phyloP scores from a whole-genome alignment of 2,888 invertebrate species.

The Hyposoter didymator region DNA sequence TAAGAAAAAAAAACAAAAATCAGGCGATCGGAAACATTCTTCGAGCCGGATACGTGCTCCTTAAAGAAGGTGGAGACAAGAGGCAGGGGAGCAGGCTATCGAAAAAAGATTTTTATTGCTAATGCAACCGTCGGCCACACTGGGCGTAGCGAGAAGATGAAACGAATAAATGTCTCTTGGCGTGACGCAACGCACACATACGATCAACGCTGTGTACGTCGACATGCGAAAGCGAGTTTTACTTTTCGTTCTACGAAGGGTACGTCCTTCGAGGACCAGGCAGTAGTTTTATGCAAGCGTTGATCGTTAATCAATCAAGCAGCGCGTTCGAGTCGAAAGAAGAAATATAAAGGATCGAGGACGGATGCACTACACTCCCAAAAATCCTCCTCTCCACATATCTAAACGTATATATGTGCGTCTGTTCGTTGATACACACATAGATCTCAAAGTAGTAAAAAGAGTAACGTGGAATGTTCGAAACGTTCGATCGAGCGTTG shows the following conservation, averaged over 20 bases:
- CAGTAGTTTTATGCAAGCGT: constrained; percentile 78
- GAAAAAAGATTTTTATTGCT: constrained; percentile 76
- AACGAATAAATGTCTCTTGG: constrained; percentile 65
- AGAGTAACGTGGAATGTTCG: constrained; percentile 46
- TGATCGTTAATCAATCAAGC: constrained; percentile 81
- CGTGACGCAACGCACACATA: constrained; percentile 63
- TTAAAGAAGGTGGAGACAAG: constrained; percentile 44
- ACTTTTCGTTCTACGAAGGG: constrained; percentile 33
- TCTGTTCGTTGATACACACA: neutral
- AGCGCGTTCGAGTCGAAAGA: constrained; percentile 64
- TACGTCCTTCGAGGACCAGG: constrained; percentile 26
- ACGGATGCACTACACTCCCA: constrained; percentile 26
- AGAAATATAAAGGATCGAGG: constrained; percentile 6
- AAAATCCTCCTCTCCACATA: neutral
- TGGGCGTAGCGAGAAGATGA: constrained; percentile 65
- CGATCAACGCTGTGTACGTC: constrained; percentile 23
- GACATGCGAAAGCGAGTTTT: constrained; percentile 19
- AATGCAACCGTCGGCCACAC: constrained; percentile 73
- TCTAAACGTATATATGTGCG: neutral
- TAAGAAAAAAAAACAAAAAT: constrained; percentile 26
- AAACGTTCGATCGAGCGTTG: constrained; percentile 35
- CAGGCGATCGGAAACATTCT: constrained; percentile 50
- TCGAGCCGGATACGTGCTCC: constrained; percentile 48
- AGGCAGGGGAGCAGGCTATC: constrained; percentile 49
- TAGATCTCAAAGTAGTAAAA: neutral